phyloP scores from a whole-genome alignment of 2,113 vertebrate genomes.

The Garra rufa region DNA sequence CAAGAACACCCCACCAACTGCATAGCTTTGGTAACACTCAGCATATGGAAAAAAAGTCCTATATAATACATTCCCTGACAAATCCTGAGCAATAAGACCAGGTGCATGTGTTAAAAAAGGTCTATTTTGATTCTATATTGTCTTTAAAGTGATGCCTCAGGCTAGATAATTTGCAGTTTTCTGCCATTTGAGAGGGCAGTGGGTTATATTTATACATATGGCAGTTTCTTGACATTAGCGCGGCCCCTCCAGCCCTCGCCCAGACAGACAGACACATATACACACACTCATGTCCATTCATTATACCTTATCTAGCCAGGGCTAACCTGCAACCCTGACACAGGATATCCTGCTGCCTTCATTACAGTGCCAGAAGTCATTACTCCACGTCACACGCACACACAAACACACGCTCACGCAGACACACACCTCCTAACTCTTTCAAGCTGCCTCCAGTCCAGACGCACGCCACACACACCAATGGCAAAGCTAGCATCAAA shows the following conservation, averaged over 20 bases:
- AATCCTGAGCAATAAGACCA: background rate
- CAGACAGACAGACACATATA: constrained; percentile 56
- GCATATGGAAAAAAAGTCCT: too few species aligned
- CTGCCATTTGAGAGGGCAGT: background rate
- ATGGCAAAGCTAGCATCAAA: constrained; percentile 50
- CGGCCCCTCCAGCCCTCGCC: background rate
- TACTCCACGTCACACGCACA: constrained; percentile 56
- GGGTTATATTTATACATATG: constrained; percentile 47
- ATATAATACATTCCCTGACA: background rate
- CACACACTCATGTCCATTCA: constrained; percentile 51
- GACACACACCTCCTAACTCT: constrained; percentile 46
- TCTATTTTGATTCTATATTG: background rate
- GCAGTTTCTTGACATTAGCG: constrained; percentile 17
- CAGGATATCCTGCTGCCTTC: constrained; percentile 61
- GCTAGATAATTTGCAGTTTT: constrained; percentile 19
- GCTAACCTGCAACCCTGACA: constrained; percentile 58
- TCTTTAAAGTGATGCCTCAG: background rate
- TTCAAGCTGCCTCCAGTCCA: constrained; percentile 50
- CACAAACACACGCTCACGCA: constrained; percentile 32
- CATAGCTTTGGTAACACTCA: background rate
- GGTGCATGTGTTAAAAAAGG: background rate
- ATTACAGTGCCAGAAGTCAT: constrained; percentile 60
- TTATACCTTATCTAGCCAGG: constrained; percentile 54
- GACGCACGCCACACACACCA: constrained; percentile 49
- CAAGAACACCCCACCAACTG: background rate